A percentile compares a stretch with the other conserved stretches of the same genome.
phyloP scores from a whole-genome alignment of 1,140 invertebrate species.

The Calliphora vicina region DNA sequence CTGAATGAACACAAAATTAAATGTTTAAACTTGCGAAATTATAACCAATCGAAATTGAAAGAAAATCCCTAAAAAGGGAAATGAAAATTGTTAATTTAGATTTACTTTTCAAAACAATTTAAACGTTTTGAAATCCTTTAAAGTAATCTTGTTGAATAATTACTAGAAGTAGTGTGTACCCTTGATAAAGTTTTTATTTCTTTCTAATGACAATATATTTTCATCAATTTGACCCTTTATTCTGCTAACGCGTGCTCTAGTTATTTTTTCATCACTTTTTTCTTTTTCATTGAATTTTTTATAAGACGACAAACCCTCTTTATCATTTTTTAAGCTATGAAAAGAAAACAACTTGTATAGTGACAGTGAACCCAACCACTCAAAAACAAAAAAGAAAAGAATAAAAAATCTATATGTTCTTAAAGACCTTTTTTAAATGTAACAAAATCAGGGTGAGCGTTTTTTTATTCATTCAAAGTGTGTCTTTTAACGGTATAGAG shows the following conservation, averaged over 20 bases:
- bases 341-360: neutral
- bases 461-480: neutral
- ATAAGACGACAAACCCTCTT: neutral
- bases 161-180: neutral
- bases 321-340: neutral
- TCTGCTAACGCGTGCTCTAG: neutral
- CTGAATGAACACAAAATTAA: neutral
- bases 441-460: constrained; percentile 1
- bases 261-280: neutral
- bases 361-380: neutral
- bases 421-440: neutral
- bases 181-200: neutral
- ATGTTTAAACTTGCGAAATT: too few species aligned
- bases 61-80: neutral
- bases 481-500: neutral
- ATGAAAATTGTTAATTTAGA: neutral
- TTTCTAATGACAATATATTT: neutral
- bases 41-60: too few species aligned
- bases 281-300: neutral
- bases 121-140: neutral
- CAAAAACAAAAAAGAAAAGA: neutral
- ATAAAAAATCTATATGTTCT: neutral
- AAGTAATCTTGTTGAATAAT: neutral
- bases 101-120: too few species aligned
- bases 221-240: neutral